phyloP scores from a whole-genome alignment of 2,888 invertebrate species.

The Lasius platythorax region DNA sequence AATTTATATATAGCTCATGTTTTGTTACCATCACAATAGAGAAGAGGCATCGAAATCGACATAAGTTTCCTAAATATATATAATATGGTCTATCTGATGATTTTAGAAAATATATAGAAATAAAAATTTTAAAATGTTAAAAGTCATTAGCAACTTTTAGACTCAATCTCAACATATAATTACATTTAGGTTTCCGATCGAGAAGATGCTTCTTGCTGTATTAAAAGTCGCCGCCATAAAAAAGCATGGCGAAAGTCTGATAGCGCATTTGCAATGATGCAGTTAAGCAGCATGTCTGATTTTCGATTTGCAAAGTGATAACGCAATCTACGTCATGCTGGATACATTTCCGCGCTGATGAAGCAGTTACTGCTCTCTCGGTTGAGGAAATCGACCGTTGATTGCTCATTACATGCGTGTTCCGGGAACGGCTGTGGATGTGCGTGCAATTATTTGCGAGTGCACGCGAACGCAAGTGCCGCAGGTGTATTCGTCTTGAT shows the following conservation, averaged over 20 bases:
- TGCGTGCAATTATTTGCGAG: slow-evolving; percentile 68
- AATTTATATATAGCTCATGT: no score
- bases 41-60: no score
- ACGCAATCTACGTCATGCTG: slow-evolving; percentile 33
- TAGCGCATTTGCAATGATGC: not conserved
- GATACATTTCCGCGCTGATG: slow-evolving; percentile 60
- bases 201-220: no score
- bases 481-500: slow-evolving; percentile 54
- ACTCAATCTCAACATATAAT: no score
- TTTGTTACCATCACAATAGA: no score
- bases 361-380: slow-evolving; percentile 60
- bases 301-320: slow-evolving; percentile 32
- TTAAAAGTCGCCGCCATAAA: not conserved
- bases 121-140: no score
- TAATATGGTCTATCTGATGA: no score
- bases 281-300: slow-evolving; percentile 17
- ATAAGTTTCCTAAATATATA: no score
- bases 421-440: slow-evolving; percentile 31
- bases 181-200: no score
- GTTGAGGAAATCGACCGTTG: slow-evolving; percentile 66
- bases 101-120: no score
- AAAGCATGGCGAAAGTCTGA: not conserved
- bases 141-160: no score
- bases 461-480: slow-evolving; percentile 50
- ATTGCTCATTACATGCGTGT: slow-evolving; percentile 70